Evolutionary conservation across 2,797 vertebrate genomes (phyloP).

Genomic region (Xenops minutus): DNA sequence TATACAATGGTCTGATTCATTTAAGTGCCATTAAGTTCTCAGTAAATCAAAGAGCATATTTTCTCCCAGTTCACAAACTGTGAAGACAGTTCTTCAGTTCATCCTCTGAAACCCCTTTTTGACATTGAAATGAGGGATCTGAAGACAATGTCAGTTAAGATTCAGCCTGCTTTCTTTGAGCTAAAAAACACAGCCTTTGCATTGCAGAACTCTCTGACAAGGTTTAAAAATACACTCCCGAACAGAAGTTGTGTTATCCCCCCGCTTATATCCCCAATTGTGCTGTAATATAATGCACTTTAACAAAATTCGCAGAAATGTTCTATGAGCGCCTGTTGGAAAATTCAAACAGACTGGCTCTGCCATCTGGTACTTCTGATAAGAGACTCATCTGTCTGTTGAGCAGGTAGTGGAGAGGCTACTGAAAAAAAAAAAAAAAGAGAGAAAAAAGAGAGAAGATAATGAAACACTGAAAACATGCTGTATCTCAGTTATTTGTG

Average conservation of each 20-base stretch:
- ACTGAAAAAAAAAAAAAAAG: constrained; percentile 14
- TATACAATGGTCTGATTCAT: not conserved
- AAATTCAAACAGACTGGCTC: constrained; percentile 70
- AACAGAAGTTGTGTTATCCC: constrained; percentile 45
- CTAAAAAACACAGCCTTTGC: not conserved
- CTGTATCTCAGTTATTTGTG: constrained; percentile 51
- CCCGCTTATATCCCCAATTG: constrained; percentile 54
- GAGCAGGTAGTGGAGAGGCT: constrained; percentile 63
- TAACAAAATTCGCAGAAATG: constrained; percentile 62
- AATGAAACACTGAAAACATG: constrained; percentile 63
- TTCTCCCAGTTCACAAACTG: not conserved
- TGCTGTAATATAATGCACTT: constrained; percentile 54
- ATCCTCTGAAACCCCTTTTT: not conserved
- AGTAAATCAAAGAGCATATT: not conserved
- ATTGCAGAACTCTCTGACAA: not conserved
- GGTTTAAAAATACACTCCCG: constrained; percentile 39
- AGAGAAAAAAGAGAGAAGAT: not conserved
- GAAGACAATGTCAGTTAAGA: not conserved
- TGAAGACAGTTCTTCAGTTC: not conserved
- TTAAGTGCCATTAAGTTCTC: not conserved
- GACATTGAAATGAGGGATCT: not conserved
- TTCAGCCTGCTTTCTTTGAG: not conserved
- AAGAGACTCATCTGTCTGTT: constrained; percentile 77
- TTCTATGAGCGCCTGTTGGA: constrained; percentile 63
- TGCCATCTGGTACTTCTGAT: constrained; percentile 79